Base-by-base conservation (phyloP, 64 coral and sea anemone genomes). In the Stichodactyla mertensii region DNA sequence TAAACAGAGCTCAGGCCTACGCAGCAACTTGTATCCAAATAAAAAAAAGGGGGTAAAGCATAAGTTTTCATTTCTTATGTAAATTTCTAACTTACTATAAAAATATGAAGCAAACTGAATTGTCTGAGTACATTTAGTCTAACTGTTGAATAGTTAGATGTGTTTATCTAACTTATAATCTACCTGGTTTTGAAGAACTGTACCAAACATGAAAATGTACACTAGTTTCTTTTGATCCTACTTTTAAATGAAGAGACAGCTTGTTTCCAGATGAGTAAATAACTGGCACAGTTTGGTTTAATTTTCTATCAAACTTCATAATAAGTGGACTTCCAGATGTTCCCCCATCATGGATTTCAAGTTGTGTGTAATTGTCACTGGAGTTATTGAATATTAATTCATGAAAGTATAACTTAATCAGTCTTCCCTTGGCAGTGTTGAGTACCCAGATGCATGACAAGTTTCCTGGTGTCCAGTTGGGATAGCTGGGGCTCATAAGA, bases 291-390 rank as follows among this genome's bases (percentile, higher is more conserved):
- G 24, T 11, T 27, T 31, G n/a, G 27, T 74, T 36, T 4, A 66
- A 16, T 16, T 27, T 5, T 27, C 27, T 74, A 27, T n/a, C 12
- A 2, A 74, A 7, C 4, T 74, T 74, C 1, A 74, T 13, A 77
- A 91, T 60, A 16, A 45, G 55, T 54, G 52, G 10, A 52, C 71
- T 85, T 1, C 9, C 22, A 58, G 26, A 6, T 60, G 22, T 13
- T 10, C 4, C 15, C 4, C 83, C 83, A 86, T 86, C 83, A 58
- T 56, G 70, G 6, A 91, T 91, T 77, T 86, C 83, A 31, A 91
- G 67, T 28, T 85, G 86, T 5, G 8, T 13, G n/a, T 74, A 23
- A 11, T 74, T 31, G 0, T 27, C 27, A 23, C 69, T 74, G 22
- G 24, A 28, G 22, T 12, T 27, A 36, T 31, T 74, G 69, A 74